Base-by-base conservation (phyloP, 2,888 invertebrate genomes). In the Caenorhabditis plicata region DNA sequence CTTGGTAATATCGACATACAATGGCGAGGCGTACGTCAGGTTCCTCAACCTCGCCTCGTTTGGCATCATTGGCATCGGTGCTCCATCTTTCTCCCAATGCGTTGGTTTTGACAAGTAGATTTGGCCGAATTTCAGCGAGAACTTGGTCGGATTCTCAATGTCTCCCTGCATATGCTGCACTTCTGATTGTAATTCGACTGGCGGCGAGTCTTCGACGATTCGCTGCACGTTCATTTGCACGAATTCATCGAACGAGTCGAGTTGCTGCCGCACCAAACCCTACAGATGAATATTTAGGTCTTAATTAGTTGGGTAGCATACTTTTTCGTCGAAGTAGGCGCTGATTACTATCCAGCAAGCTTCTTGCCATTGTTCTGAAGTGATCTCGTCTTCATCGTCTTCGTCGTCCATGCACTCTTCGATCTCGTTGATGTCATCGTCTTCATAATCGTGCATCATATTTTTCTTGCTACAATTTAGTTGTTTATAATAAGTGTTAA, bases 281-380 rank as follows among this genome's bases (percentile, higher is more conserved):
- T 60, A 17, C 5, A 54, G 43, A 27, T 9, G 3, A 25, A 2
- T 2, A 17, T 29, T 29, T 20, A 29, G n/a, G 11, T 29, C 29
- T 29, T 29, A 29, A 29, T 11, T 9, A 27, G 13, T 27, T 27
- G 7, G 29, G 25, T 11, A 4, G n/a, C 20, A 9, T 20, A 60
- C 60, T 38, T 99, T 99, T 82, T 99, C 99, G 82, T 99, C 98
- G 81, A 99, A 99, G 83, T 98, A 99, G 0, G 98, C 93, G 82
- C 95, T 95, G 81, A 99, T 99, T 60, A 99, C 96, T 81, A 98
- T 95, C 98, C 98, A 99, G 81, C 98, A 98, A 38, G 98, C 98
- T 85, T 79, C 79, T 73, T 78, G 43, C 98, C 98, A 99, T 67
- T 96, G 85, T 82, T 98, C 96, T 5, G 93, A 89, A 27, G 93